phyloP scores from a whole-genome alignment of 2,113 vertebrate species.

The Okapia johnstoni region DNA sequence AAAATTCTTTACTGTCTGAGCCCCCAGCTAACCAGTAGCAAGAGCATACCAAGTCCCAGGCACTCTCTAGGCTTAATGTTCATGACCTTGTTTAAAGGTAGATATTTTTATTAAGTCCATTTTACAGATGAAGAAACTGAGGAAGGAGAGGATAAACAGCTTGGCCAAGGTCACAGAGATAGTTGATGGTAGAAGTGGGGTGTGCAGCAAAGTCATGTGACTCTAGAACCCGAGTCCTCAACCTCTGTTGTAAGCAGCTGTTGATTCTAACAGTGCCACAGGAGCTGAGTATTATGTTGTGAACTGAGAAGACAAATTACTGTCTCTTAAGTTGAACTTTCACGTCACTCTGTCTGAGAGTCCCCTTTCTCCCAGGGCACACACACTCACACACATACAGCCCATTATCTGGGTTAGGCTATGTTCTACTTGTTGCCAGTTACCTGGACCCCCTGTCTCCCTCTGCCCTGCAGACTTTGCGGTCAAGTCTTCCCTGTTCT shows the following conservation, averaged over 20 bases:
- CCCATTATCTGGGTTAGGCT: not conserved
- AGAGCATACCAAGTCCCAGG: not conserved
- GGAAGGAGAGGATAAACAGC: not conserved
- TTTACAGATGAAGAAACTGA: not conserved
- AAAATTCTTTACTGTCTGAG: not conserved
- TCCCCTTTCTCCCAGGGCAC: not conserved
- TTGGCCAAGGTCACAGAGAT: not conserved
- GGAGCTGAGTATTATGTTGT: not conserved
- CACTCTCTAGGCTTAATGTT: not conserved
- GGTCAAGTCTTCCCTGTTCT: not conserved
- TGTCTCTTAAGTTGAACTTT: not conserved
- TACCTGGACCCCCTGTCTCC: not conserved
- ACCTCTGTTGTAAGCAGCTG: not conserved
- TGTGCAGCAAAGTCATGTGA: not conserved
- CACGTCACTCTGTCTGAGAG: not conserved
- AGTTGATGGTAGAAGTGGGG: not conserved
- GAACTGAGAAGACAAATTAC: not conserved
- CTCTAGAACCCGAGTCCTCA: too few species aligned
- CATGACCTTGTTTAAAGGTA: not conserved
- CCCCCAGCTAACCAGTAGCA: not conserved
- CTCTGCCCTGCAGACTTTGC: not conserved
- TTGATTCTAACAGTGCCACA: accelerated
- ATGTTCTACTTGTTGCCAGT: not conserved
- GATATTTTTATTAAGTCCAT: not conserved
- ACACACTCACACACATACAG: too few species aligned